These are phyloP conservation scores for Aythya fuligula DNA, from an alignment of 2,797 vertebrate species.

Conservation along the genomic window DNA sequence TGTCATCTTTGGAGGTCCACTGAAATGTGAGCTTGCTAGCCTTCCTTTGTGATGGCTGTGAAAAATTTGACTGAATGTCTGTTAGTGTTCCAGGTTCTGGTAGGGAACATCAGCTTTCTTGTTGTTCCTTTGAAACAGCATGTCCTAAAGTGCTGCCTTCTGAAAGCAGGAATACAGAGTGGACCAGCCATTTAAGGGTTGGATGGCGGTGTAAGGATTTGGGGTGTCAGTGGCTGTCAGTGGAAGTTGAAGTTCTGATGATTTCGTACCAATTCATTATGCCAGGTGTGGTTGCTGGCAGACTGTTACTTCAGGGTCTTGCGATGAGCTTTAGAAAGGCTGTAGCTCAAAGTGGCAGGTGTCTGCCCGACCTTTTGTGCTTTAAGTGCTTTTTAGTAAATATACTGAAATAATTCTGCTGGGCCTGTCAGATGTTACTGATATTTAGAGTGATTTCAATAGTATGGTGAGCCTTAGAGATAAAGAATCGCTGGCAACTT, in stretches of 20 bases:
- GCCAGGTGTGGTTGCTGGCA: not conserved
- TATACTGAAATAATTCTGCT: not conserved
- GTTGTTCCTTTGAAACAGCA: not conserved
- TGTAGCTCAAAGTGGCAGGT: not conserved
- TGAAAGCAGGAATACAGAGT: fast-evolving
- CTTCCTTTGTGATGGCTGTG: not conserved
- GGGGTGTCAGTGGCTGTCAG: not conserved
- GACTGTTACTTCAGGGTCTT: not conserved
- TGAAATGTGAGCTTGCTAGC: not conserved
- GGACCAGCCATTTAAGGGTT: not conserved
- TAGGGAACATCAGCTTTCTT: not conserved
- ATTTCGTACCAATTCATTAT: not conserved
- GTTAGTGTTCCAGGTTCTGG: not conserved
- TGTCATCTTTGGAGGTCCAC: not conserved
- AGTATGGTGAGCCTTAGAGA: not conserved
- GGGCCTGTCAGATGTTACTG: not conserved
- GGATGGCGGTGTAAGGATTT: not conserved
- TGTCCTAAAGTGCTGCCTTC: not conserved
- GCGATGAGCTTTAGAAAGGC: not conserved
- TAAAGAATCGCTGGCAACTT: not conserved
- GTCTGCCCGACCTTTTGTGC: not conserved
- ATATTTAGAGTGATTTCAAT: not conserved
- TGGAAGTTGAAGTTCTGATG: not conserved
- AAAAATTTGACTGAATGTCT: not conserved
- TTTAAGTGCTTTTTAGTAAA: not conserved